These are phyloP conservation scores for Larimichthys crocea DNA, from an alignment of 2,113 vertebrate genomes.

Conservation along the genomic window DNA sequence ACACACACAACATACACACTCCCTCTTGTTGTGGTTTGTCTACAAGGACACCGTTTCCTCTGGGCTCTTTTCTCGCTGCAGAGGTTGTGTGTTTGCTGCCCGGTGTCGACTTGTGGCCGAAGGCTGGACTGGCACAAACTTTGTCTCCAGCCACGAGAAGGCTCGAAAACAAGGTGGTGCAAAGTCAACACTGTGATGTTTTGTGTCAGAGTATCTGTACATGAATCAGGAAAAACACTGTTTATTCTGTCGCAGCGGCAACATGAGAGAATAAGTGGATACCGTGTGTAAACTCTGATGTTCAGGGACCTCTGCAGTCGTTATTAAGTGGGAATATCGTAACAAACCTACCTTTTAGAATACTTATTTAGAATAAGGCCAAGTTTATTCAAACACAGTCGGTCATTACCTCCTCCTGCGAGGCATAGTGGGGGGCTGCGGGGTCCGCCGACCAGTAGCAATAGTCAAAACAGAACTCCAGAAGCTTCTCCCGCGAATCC, in stretches of 20 bases:
- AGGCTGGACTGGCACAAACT: not conserved
- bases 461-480: constrained; percentile 96
- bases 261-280: constrained; percentile 7
- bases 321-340: not conserved
- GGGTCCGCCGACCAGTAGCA: constrained; percentile 97
- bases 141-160: not conserved
- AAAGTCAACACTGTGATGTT: not conserved
- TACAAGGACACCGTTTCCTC: constrained; percentile 48
- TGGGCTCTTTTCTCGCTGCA: constrained; percentile 28
- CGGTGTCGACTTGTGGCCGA: constrained; percentile 36
- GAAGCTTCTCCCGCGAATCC: constrained; percentile 89
- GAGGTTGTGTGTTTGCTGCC: constrained; percentile 30
- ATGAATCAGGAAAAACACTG: not conserved
- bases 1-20: constrained; percentile 57
- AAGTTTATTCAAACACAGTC: too few species aligned
- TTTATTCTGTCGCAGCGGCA: constrained; percentile 10
- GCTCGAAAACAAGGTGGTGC: not conserved
- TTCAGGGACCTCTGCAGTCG: not conserved
- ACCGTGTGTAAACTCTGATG: constrained; percentile 8
- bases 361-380: not conserved
- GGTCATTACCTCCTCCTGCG: constrained; percentile 94
- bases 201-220: not conserved
- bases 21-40: constrained; percentile 57
- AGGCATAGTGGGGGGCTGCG: constrained; percentile 89
- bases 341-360: not conserved